Percentiles rank a stretch among this genome's conserved stretches.
phyloP scores from a whole-genome alignment of 2,113 vertebrate species.

The Odocoileus hemionus region DNA sequence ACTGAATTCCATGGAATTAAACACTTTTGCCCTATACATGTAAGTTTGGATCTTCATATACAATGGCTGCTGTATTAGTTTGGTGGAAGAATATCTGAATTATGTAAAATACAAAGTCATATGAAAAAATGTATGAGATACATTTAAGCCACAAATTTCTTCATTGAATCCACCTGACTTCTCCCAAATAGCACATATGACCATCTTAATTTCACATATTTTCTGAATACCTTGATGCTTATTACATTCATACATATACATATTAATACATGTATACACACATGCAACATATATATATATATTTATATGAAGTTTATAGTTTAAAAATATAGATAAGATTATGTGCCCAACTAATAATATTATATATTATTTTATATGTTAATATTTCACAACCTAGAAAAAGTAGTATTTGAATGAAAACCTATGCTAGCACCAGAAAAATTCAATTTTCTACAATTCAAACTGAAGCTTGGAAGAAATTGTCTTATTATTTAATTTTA shows the following conservation, averaged over 20 bases:
- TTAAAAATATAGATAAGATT: neutral
- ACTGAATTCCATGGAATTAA: neutral
- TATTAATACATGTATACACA: neutral
- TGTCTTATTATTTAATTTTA: neutral
- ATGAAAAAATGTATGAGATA: neutral
- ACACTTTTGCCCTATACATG: neutral
- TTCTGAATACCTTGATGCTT: neutral
- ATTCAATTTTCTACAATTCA: neutral
- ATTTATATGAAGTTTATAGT: neutral
- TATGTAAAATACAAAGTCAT: neutral
- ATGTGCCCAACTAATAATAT: neutral
- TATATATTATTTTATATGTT: neutral
- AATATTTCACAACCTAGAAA: neutral
- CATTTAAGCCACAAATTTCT: neutral
- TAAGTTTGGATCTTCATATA: neutral
- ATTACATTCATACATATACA: neutral
- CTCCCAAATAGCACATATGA: neutral
- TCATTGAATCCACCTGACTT: neutral
- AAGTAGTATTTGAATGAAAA: neutral
- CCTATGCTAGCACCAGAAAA: neutral
- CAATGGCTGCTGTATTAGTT: neutral
- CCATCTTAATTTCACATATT: neutral
- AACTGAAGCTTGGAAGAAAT: neutral
- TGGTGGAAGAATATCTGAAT: neutral
- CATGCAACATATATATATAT: neutral